Evolutionary conservation across 1,140 invertebrate genomes (phyloP).

Genomic region (Streblospio benedicti): DNA sequence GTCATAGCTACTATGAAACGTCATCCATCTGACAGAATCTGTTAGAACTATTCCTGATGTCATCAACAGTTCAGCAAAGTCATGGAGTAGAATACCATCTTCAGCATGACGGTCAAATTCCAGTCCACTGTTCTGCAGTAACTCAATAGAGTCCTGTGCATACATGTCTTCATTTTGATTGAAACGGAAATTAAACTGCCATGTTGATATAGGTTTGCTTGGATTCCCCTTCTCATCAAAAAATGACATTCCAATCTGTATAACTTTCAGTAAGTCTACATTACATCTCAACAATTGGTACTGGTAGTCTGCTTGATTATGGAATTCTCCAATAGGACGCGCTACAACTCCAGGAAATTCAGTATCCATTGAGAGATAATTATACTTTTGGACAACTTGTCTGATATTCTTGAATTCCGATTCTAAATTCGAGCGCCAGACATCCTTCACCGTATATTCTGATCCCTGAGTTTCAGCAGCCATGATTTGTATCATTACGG

Average conservation of each 20-base stretch:
- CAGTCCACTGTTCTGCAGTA: slow-evolving; percentile 89
- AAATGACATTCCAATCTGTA: slow-evolving; percentile 91
- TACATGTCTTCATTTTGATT: slow-evolving; percentile 96
- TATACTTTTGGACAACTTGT: slow-evolving; percentile 85
- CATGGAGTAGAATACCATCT: slow-evolving; percentile 89
- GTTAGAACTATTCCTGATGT: slow-evolving; percentile 90
- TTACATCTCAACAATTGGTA: slow-evolving; percentile 91
- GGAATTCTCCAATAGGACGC: slow-evolving; percentile 89
- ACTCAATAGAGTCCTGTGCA: slow-evolving; percentile 93
- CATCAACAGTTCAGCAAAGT: slow-evolving; percentile 94
- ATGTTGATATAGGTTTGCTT: slow-evolving; percentile 76
- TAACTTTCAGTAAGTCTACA: slow-evolving; percentile 92
- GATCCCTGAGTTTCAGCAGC: background rate
- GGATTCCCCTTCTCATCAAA: slow-evolving; percentile 89
- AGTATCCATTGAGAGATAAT: slow-evolving; percentile 97
- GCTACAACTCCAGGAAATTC: slow-evolving; percentile 98
- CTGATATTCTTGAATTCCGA: slow-evolving; percentile 92
- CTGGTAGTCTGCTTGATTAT: slow-evolving; percentile 87
- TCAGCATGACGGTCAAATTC: slow-evolving; percentile 96
- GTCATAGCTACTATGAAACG: slow-evolving; percentile 94
- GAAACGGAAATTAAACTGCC: slow-evolving; percentile 98
- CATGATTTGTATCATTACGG: no score
- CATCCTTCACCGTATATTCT: slow-evolving; percentile 90
- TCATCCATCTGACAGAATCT: slow-evolving; percentile 94
- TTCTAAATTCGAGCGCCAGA: slow-evolving; percentile 92